Percentiles rank a stretch among this genome's conserved stretches.
phyloP scores from a whole-genome alignment of 2,113 vertebrate species.

The Eidolon helvum region DNA sequence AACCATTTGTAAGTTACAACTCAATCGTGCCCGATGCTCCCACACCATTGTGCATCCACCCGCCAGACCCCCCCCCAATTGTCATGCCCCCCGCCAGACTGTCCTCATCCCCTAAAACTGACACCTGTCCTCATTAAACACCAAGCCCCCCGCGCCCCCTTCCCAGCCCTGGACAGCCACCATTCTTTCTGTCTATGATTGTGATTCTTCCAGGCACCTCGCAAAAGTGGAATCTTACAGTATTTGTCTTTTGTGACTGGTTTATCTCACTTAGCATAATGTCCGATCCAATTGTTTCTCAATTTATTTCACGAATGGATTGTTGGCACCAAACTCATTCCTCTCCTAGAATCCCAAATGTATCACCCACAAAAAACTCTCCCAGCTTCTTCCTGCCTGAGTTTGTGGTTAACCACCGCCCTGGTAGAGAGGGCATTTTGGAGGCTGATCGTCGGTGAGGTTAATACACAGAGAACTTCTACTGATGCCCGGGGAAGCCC shows the following conservation, averaged over 20 bases:
- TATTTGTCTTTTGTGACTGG: neutral
- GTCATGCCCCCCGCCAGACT: neutral
- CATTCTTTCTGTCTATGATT: neutral
- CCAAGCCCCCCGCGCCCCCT: no score
- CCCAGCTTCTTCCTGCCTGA: neutral
- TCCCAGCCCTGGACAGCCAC: no score
- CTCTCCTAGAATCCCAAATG: neutral
- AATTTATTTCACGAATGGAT: neutral
- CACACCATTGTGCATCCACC: fast-evolving
- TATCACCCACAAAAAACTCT: neutral
- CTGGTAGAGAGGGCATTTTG: fast-evolving
- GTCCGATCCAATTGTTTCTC: neutral
- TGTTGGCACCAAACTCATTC: neutral
- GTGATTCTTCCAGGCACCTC: no score
- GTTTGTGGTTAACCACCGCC: neutral
- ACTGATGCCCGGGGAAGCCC: neutral
- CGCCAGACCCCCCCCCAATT: no score
- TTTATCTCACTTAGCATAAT: neutral
- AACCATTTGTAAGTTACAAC: fast-evolving
- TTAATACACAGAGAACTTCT: neutral
- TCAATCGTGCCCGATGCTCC: neutral
- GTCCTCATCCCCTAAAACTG: neutral
- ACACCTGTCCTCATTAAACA: neutral
- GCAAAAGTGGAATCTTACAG: fast-evolving
- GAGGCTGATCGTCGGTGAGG: neutral